These are phyloP conservation scores for Porites evermanni DNA, from an alignment of 92 coral and sea anemone species.

Conservation along the genomic window DNA sequence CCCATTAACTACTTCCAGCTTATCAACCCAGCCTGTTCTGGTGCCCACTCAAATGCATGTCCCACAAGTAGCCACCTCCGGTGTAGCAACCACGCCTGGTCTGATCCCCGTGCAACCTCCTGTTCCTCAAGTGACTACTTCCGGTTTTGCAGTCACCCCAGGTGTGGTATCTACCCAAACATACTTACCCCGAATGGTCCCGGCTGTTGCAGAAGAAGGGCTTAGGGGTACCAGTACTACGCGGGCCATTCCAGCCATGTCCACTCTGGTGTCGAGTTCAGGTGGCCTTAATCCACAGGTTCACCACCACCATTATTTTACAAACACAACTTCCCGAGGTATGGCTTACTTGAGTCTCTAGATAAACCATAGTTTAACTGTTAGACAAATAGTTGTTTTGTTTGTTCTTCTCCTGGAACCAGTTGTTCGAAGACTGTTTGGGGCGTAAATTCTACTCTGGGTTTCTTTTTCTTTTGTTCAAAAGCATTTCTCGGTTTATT, in stretches of 20 bases:
- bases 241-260: conserved; percentile 25
- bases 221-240: conserved; percentile 24
- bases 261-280: conserved; percentile 42
- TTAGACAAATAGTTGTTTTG: no score
- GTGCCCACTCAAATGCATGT: background rate
- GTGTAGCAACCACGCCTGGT: conserved; percentile 2
- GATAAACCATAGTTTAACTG: background rate
- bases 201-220: conserved; percentile 7
- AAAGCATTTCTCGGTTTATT: no score
- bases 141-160: conserved; percentile 12
- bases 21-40: conserved; percentile 9
- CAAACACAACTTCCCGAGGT: conserved; percentile 51
- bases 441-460: no score
- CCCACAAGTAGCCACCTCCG: background rate
- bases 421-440: no score
- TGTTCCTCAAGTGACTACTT: background rate
- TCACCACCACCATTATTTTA: conserved; percentile 83
- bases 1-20: conserved; percentile 35
- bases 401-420: no score
- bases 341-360: conserved; percentile 3
- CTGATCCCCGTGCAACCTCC: background rate
- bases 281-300: conserved; percentile 47
- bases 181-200: conserved; percentile 14
- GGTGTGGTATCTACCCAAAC: background rate
- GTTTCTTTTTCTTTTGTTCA: no score